These are phyloP conservation scores for Epirrhoe tristata DNA, from an alignment of 2,888 invertebrate species.

Conservation along the genomic window DNA sequence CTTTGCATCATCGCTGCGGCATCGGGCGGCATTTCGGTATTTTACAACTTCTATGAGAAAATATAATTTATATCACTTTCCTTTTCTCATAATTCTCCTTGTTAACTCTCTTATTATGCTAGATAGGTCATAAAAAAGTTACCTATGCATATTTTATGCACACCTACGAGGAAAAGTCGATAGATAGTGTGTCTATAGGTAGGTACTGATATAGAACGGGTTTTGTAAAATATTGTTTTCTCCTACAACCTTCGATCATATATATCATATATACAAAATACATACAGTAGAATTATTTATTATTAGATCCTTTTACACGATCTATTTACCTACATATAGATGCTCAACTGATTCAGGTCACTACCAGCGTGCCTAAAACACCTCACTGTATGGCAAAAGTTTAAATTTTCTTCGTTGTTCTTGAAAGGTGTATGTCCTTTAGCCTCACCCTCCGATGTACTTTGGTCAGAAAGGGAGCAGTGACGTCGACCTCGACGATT, in stretches of 20 bases:
- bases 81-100: not conserved
- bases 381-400: not conserved
- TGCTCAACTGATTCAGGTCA: no score
- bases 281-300: no score
- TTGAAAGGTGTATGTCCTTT: constrained; percentile 6
- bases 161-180: not conserved
- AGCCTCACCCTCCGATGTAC: constrained; percentile 54
- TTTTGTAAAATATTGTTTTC: constrained; percentile 5
- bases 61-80: not conserved
- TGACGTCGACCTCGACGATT: constrained; percentile 68
- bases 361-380: no score
- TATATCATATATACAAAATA: no score
- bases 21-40: not conserved
- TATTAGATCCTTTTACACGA: no score
- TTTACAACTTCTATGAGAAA: not conserved
- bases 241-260: no score
- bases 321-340: no score
- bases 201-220: not conserved
- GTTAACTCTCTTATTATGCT: not conserved
- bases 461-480: constrained; percentile 70
- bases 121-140: no score
- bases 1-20: not conserved
- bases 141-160: no score
- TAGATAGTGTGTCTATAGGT: not conserved
- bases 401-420: constrained; percentile 20